These are phyloP conservation scores for Vanacampus margaritifer DNA, from an alignment of 2,113 vertebrate genomes.

Conservation along the genomic window DNA sequence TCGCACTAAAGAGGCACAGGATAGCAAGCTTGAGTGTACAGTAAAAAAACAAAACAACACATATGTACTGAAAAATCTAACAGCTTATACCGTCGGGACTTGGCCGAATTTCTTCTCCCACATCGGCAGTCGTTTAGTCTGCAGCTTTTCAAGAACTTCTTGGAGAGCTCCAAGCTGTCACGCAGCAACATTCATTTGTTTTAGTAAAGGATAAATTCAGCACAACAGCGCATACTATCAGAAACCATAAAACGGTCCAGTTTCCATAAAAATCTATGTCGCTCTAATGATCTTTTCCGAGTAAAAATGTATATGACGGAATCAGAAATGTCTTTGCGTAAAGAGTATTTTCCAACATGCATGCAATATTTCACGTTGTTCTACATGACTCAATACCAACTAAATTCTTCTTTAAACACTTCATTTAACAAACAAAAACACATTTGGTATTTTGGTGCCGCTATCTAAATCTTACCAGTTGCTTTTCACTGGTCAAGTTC, in stretches of 20 bases:
- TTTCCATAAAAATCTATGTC: neutral
- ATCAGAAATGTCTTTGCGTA: neutral
- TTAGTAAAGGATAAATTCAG: neutral
- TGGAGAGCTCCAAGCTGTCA: conserved; percentile 74
- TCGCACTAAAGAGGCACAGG: conserved; percentile 57
- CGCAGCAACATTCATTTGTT: neutral
- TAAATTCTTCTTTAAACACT: neutral
- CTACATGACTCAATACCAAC: neutral
- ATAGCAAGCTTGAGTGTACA: neutral
- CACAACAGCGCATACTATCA: neutral
- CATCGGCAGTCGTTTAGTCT: conserved; percentile 69
- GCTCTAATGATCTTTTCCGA: neutral
- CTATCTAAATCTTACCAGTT: conserved; percentile 66
- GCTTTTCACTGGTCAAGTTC: conserved; percentile 76
- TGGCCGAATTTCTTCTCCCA: conserved; percentile 80
- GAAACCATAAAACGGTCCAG: neutral
- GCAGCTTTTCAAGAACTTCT: conserved; percentile 77
- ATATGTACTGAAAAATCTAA: too few species aligned
- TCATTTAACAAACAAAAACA: neutral
- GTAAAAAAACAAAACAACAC: neutral
- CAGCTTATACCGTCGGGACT: conserved; percentile 71
- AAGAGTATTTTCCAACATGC: too few species aligned
- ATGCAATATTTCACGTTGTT: neutral
- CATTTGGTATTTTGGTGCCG: neutral
- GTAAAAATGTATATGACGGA: neutral